Base-by-base conservation (phyloP, 2,888 invertebrate genomes). In the Hartigia nigra region DNA sequence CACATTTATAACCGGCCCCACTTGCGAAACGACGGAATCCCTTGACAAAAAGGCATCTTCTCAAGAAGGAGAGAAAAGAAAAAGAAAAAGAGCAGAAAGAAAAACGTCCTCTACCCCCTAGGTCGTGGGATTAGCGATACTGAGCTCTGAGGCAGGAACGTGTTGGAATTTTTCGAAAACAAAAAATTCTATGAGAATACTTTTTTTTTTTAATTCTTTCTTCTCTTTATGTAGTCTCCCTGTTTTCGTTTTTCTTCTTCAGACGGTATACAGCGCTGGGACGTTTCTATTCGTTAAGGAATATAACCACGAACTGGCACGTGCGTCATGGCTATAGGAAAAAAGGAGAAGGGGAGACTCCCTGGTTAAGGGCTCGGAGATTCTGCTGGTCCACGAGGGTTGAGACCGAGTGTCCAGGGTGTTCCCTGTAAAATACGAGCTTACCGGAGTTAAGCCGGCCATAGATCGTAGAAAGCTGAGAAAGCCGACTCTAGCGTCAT, bases 391-490 rank as follows among this genome's bases (percentile, higher is more conserved):
- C 78, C 75, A 75, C 80, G 77, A 77, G 79, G 80, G 79, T 75
- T 77, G 78, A 69, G 74, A 70, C 77, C 74, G 74, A 79, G 76
- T 78, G 77, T 35, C 76, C 76, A 81, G 74, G 70, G 55, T 55
- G 81, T 79, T 80, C 77, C 79, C 81, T 77, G 85, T 89, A 87
- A 89, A 88, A 87, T 89, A 88, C 86, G 88, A 87, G 88, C 86
- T 82, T 87, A 84, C 86, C 83, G 78, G 80, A 84, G 86, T 87
- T 88, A 89, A 88, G 89, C 87, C 84, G 87, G 82, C 86, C 87
- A 87, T 89, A 88, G 88, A 88, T 88, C 87, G 86, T 89, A 82
- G 82, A 88, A 86, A 87, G 84, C 85, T 84, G 81, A 84, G 82
- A 85, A 85, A 84, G 83, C 85, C 85, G n/a, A 79, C 82, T 77